Conservation (phyloP, 2,797 vertebrate species). For the Psittacula echo region DNA sequence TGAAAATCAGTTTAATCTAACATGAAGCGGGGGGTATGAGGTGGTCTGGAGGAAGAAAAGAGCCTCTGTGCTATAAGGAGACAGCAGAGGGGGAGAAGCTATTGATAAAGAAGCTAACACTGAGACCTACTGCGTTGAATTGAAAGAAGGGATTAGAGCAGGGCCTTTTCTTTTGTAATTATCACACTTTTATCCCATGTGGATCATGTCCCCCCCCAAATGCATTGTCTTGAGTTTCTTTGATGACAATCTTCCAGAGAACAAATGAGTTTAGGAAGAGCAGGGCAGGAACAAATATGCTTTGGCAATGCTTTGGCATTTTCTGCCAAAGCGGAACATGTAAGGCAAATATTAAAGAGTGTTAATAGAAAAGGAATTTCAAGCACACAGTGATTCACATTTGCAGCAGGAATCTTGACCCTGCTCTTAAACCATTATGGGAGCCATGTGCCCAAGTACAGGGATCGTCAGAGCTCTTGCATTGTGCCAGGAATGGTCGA, state of each 20-base stretch:
- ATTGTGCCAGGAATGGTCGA: background rate
- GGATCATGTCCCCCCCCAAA: background rate
- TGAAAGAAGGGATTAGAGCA: background rate
- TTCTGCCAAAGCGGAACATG: conserved; percentile 16
- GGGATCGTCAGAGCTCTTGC: background rate
- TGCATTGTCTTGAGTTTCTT: background rate
- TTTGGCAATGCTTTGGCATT: conserved; percentile 15
- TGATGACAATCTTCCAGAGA: conserved; percentile 18
- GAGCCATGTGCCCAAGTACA: background rate
- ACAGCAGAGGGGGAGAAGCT: background rate
- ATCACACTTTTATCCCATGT: background rate
- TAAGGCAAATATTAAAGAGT: conserved; percentile 9
- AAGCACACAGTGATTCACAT: background rate
- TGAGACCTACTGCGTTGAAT: background rate
- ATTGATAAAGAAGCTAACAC: background rate
- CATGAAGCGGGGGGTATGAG: background rate
- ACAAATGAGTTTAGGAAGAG: conserved; percentile 1
- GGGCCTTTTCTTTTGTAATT: background rate
- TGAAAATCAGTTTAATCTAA: background rate
- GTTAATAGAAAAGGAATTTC: conserved; percentile 9
- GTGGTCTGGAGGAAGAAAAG: background rate
- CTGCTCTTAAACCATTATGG: background rate
- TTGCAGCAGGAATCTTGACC: background rate
- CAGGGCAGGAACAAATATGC: conserved; percentile 4
- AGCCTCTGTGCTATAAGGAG: background rate